Percentiles rank a stretch among this genome's conserved stretches.
phyloP scores from a whole-genome alignment of 2,797 vertebrate species.

The Clamator glandarius region DNA sequence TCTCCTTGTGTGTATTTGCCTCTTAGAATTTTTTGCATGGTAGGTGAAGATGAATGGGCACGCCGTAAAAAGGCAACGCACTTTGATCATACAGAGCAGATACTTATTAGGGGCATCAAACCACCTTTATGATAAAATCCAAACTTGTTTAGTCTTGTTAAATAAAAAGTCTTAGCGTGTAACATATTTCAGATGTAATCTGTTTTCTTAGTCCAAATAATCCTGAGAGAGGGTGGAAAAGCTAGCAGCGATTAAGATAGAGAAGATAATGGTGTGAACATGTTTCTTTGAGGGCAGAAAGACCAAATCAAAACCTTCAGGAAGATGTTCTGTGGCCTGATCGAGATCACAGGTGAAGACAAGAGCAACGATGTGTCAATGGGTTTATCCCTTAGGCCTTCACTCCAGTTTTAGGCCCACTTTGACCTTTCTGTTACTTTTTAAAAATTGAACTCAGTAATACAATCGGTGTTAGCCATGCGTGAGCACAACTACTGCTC shows the following conservation, averaged over 20 bases:
- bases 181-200: constrained; percentile 66
- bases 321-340: neutral
- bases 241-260: constrained; percentile 63
- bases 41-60: constrained; percentile 13
- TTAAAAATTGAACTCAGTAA: neutral
- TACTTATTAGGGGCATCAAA: constrained; percentile 54
- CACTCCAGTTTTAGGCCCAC: neutral
- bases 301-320: constrained; percentile 44
- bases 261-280: constrained; percentile 58
- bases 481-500: neutral
- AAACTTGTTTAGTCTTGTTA: constrained; percentile 66
- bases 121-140: constrained; percentile 59
- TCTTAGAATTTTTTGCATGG: neutral
- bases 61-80: neutral
- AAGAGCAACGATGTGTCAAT: neutral
- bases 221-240: constrained; percentile 63
- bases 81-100: constrained; percentile 40
- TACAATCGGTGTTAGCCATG: neutral
- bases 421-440: constrained; percentile 1
- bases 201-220: constrained; percentile 59
- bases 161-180: constrained; percentile 50
- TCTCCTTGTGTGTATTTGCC: neutral
- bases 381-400: neutral
- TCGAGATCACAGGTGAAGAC: constrained; percentile 25
- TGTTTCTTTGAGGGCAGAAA: constrained; percentile 63